Base-by-base conservation (phyloP, 2,113 vertebrate species). In the Orycteropus afer region DNA sequence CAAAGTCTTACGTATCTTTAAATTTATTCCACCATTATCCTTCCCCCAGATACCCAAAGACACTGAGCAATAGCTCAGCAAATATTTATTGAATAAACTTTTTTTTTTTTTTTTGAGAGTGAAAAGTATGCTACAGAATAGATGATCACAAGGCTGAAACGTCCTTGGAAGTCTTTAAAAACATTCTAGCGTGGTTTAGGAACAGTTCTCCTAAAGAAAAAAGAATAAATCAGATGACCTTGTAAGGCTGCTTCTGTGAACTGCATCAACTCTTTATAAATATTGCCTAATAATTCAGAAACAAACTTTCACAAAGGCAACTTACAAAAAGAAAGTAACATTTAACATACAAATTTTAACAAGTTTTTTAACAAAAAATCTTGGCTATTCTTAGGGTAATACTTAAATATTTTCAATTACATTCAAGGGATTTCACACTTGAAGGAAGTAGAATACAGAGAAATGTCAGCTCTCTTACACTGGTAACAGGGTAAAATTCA, bases 151-250 rank as follows among this genome's bases (percentile, higher is more conserved):
- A 84, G 55, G 55, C 57, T 65, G 69, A 79, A 63, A 86, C 71
- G 76, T 86, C 86, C 90, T 96, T 97, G 92, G 47, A 84, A 82
- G 45, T 63, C 71, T 92, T 86, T 61, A 81, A 86, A 92, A 89
- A 86, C 59, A 94, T n/a, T 37, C 47, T 71, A 63, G 22, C 20
- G 73, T 15, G 29, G 51, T 45, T 93, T 77, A 79, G 85, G 25
- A 92, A 92, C 8, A 77, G 84, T 89, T 95, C 63, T 81, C 37
- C 63, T 40, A 13, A 95, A 95, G 37, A 37, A 80, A 92, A 95
- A 87, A 7, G 32, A 94, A 94, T 25, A 79, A 78, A 90, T 85
- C 86, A 95, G 45, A 86, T 93, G 95, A 80, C 92, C 94, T 92
- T 90, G 74, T 77, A 92, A 89, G 82, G n/a, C 45, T 91, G 55